Percentiles rank a stretch among this genome's conserved stretches.
Conservation (phyloP, 2,888 invertebrate genomes). For the Hydriomena furcata region DNA sequence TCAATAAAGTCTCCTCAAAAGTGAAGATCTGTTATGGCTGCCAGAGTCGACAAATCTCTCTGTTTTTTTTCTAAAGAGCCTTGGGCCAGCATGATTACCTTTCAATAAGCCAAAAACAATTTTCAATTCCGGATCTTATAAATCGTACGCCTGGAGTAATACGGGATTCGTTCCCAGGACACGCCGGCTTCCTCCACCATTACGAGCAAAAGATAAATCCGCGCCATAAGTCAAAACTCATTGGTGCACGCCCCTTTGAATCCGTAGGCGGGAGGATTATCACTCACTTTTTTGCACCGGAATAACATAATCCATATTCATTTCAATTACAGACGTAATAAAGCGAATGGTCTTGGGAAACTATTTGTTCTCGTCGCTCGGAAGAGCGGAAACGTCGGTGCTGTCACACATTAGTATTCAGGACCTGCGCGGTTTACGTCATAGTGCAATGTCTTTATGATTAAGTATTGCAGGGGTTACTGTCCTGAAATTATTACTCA, state of each 20-base stretch:
- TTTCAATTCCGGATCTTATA: too few species aligned
- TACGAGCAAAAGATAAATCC: conserved; percentile 8
- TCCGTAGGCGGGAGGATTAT: conserved; percentile 12
- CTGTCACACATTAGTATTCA: conserved; percentile 36
- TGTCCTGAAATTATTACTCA: conserved; percentile 17
- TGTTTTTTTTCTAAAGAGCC: too few species aligned
- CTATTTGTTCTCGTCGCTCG: conserved; percentile 31
- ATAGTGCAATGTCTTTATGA: conserved; percentile 32
- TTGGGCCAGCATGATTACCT: too few species aligned
- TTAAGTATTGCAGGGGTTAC: conserved; percentile 26
- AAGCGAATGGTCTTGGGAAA: conserved; percentile 30
- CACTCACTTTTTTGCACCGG: conserved; percentile 16
- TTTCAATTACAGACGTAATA: conserved; percentile 33
- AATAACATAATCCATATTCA: conserved; percentile 31
- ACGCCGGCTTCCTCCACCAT: conserved; percentile 1
- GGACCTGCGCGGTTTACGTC: conserved; percentile 32
- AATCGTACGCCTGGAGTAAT: neutral
- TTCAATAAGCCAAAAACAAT: too few species aligned
- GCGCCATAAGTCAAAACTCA: conserved; percentile 7
- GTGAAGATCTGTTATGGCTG: too few species aligned
- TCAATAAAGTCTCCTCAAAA: too few species aligned
- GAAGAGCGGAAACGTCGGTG: conserved; percentile 33
- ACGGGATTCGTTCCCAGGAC: neutral
- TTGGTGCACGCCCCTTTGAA: conserved; percentile 12
- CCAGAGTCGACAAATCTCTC: too few species aligned